A percentile compares a stretch with the other conserved stretches of the same genome.
These are phyloP conservation scores for Ceyx margarethae DNA, from an alignment of 2,113 vertebrate species.

Conservation along the genomic window DNA sequence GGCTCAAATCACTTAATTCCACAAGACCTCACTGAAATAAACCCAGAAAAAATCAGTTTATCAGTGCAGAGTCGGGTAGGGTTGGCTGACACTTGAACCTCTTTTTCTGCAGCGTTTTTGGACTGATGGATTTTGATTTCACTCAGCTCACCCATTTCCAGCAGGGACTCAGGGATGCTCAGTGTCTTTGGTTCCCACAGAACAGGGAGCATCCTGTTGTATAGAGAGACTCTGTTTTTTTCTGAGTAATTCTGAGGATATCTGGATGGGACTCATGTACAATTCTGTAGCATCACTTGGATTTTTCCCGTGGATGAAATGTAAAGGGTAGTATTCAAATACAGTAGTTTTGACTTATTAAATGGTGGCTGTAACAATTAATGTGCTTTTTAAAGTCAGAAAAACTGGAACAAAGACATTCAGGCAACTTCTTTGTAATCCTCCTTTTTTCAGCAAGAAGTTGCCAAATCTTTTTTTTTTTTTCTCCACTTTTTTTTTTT, in stretches of 20 bases:
- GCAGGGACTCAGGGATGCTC: background rate
- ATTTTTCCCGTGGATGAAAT: background rate
- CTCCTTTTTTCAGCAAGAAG: background rate
- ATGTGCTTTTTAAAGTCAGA: background rate
- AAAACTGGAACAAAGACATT: background rate
- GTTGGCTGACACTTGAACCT: background rate
- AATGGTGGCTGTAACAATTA: background rate
- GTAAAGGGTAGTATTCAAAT: background rate
- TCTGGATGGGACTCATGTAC: background rate
- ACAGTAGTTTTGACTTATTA: background rate
- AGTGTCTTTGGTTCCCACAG: background rate
- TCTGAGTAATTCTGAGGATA: background rate
- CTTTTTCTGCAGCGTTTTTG: background rate
- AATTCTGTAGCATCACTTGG: background rate
- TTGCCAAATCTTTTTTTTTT: background rate
- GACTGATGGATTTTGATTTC: background rate
- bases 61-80: background rate
- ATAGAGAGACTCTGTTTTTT: background rate
- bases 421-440: background rate
- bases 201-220: background rate
- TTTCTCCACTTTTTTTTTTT: constrained; percentile 21
- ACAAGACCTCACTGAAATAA: background rate
- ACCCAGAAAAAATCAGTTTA: background rate
- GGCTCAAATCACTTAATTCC: background rate
- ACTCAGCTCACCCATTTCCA: background rate